Base-by-base conservation (phyloP, 2,113 vertebrate genomes). In the Paracanthobrama guichenoti region DNA sequence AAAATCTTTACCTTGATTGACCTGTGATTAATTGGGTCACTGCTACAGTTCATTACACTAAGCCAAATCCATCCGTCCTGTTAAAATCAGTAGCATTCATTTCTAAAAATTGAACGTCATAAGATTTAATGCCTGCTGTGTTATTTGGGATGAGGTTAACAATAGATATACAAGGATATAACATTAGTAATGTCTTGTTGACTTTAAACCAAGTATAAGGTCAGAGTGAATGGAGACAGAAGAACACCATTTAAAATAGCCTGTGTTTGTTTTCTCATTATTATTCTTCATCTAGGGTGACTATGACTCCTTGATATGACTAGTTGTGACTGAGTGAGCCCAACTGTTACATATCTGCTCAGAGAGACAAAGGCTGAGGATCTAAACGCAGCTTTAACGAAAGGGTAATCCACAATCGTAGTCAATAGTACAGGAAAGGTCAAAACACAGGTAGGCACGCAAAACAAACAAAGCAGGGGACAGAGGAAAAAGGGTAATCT, bases 1-100 rank as follows among this genome's bases (percentile, higher is more conserved):
- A 24, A 72, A 46, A 44, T 46, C 22, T 24, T n/a, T 72, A 6
- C 20, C 39, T 72, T 24, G 69, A 44, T 3, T 46, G 39, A n/a
- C 69, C 39, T 14, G 22, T n/a, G 69, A 46, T 46, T n/a, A 72
- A 46, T 72, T 72, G 48, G 26, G 48, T 53, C 48, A 6, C 5
- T 39, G 20, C 50, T 35, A 22, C 50, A 77, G 28, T 77, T 39
- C 42, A 39, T 77, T 77, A 55, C 16, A 76, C 44, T 76, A 76
- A 35, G 50, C 26, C 28, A 53, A 75, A 75, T 31, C 46, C 46
- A 76, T 20, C 48, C 48, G 1, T 46, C 48, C 48, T 57, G 26
- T 55, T 22, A 13, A 35, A 35, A 55, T 20, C 48, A n/a, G 20
- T 42, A 4, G 20, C 39, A 13, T 71, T 71, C 35, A n/a, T 71